Evolutionary conservation across 2,113 vertebrate species (phyloP), one percentile per base, ranked within the genome.

Genomic region (Pelecanus crispus): DNA sequence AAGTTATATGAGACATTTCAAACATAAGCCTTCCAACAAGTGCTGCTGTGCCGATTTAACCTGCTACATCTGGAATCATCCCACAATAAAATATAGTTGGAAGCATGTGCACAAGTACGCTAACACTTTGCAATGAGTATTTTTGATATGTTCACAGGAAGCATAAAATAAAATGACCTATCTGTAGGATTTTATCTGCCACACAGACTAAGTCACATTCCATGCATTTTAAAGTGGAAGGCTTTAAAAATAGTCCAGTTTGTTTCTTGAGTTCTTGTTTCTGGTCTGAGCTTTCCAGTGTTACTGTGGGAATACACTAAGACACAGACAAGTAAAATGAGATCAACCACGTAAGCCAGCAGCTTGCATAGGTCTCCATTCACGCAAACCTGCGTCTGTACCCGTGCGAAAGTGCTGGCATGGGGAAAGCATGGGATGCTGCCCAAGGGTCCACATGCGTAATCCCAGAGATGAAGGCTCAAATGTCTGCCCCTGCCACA

Each of bases 1-100:
- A 61, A 94, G 83, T 96, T 98, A 98, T 97, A 97, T 10, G 79
- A 98, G 96, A 97, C 97, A 98, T 98, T 97, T 97, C 94, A 98
- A 98, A 96, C 90, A 96, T 20, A 72, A 93, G 72, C 79, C 88
- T 61, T 94, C 89, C 68, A 94, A 31, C 73, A 20, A 80, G 97
- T 92, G 82, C 83, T 28, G n/a, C 58, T 95, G 78, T 81, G 81
- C 56, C 29, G 11, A 9, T 28, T 87, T 93, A 95, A 88, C 88
- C 87, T 71, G 90, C 96, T 83, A 66, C 89, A 88, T 95, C 96
- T 88, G 44, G 26, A 75, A 90, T 66, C 50, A 81, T 47, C 66
- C 80, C 73, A 45, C 31, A 44, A 31, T 20, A n/a, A 38, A 94
- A 88, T 3, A 38, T 3, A 94, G 86, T 77, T 72, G 53, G 34